These are phyloP conservation scores for Thereva nobilitata DNA, from an alignment of 2,888 invertebrate species.

Conservation along the genomic window DNA sequence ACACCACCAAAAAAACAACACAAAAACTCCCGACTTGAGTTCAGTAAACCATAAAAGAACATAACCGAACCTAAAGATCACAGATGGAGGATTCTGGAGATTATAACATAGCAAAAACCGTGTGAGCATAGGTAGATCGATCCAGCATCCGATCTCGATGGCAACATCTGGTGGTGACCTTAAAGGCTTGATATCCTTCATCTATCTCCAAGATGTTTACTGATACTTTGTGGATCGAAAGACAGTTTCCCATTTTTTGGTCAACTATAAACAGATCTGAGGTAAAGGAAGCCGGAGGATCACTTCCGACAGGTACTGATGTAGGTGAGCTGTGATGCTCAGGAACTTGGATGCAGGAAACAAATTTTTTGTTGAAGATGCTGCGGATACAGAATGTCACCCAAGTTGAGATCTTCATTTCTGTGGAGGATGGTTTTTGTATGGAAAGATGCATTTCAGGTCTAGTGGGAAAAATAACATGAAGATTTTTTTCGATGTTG, in stretches of 20 bases:
- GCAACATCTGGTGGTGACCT: constrained; percentile 1
- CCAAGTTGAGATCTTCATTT: constrained; percentile 11
- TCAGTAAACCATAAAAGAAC: neutral
- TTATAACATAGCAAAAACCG: constrained; percentile 3
- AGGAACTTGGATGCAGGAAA: constrained; percentile 14
- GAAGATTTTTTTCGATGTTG: neutral
- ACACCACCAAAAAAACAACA: neutral
- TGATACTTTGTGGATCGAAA: neutral
- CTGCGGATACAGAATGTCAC: constrained; percentile 15
- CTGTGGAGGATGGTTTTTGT: constrained; percentile 3
- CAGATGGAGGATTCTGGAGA: neutral
- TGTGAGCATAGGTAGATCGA: constrained; percentile 4
- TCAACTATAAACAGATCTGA: neutral
- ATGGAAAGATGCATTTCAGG: constrained; percentile 19
- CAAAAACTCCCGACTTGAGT: no score
- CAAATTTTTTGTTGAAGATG: constrained; percentile 3
- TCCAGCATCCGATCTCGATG: constrained; percentile 20
- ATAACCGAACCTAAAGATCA: neutral
- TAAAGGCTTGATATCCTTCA: constrained; percentile 4
- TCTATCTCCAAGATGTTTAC: neutral
- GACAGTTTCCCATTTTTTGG: constrained; percentile 10
- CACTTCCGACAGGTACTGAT: neutral
- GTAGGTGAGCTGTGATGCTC: constrained; percentile 12
- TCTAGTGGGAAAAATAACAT: constrained; percentile 2
- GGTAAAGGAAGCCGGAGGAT: no score